phyloP scores from a whole-genome alignment of 2,113 vertebrate genomes.

The Cyprichromis sp. region DNA sequence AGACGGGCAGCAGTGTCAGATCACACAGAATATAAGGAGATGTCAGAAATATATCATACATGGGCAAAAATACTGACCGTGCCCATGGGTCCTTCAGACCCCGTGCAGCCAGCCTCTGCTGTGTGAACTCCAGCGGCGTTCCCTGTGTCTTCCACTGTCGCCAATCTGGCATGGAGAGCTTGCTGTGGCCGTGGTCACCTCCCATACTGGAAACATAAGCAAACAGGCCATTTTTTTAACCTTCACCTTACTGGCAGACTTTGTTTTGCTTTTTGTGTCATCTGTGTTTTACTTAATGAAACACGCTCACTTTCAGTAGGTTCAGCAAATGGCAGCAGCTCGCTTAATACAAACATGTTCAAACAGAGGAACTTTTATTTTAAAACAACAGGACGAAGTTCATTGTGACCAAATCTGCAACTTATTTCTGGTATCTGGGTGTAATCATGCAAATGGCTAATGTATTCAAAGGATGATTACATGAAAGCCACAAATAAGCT shows the following conservation, averaged over 20 bases:
- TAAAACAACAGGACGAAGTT: background rate
- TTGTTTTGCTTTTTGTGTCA: background rate
- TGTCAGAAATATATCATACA: background rate
- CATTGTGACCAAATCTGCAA: background rate
- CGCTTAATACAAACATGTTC: background rate
- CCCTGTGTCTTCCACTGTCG: constrained; percentile 85
- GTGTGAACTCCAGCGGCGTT: constrained; percentile 82
- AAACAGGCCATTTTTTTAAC: background rate
- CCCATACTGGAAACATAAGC: constrained; percentile 63
- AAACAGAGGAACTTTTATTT: background rate
- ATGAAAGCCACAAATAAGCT: background rate
- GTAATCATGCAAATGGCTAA: background rate
- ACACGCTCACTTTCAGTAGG: background rate
- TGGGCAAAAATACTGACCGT: constrained; percentile 68
- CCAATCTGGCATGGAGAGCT: constrained; percentile 82
- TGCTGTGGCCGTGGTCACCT: constrained; percentile 75
- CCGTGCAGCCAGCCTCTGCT: constrained; percentile 74
- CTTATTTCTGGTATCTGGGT: background rate
- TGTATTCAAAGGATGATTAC: background rate
- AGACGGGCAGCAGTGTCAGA: background rate
- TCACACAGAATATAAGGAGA: background rate
- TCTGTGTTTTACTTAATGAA: background rate
- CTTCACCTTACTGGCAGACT: background rate
- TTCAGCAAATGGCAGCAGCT: background rate
- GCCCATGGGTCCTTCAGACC: constrained; percentile 89